Evolutionary conservation across 2,797 vertebrate genomes (phyloP).

Genomic region (Peromyscus aztecus): DNA sequence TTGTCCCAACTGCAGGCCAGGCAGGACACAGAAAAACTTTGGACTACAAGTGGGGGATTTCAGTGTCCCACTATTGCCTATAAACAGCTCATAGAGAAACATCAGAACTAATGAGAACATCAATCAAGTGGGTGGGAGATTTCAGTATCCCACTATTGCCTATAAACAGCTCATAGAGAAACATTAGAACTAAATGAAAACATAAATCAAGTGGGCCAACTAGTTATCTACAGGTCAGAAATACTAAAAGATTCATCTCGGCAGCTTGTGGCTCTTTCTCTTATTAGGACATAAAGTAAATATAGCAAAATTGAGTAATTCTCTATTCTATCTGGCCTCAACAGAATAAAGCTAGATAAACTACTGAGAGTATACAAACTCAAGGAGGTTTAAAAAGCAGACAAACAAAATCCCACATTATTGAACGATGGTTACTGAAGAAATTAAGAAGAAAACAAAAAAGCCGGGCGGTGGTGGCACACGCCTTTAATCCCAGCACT

Average conservation of each 20-base stretch:
- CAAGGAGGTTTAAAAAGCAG: not conserved
- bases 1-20: too few relatives aligned
- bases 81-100: not conserved
- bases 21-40: too few relatives aligned
- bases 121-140: too few relatives aligned
- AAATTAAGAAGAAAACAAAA: too few relatives aligned
- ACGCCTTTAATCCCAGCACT: too few relatives aligned
- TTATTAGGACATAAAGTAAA: not conserved
- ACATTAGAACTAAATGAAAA: too few relatives aligned
- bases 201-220: not conserved
- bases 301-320: not conserved
- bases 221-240: not conserved
- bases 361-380: not conserved
- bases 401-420: not conserved
- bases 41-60: too few relatives aligned
- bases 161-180: too few relatives aligned
- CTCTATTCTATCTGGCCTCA: not conserved
- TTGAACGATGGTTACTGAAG: not conserved
- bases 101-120: not conserved
- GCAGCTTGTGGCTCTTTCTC: not conserved
- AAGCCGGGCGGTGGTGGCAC: too few relatives aligned
- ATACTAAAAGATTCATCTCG: not conserved
- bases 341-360: not conserved
- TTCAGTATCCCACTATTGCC: too few relatives aligned
- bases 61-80: too few relatives aligned